A percentile compares a stretch with the other conserved stretches of the same genome.
phyloP scores from a whole-genome alignment of 2,888 invertebrate species.

The Cosmia trapezina region DNA sequence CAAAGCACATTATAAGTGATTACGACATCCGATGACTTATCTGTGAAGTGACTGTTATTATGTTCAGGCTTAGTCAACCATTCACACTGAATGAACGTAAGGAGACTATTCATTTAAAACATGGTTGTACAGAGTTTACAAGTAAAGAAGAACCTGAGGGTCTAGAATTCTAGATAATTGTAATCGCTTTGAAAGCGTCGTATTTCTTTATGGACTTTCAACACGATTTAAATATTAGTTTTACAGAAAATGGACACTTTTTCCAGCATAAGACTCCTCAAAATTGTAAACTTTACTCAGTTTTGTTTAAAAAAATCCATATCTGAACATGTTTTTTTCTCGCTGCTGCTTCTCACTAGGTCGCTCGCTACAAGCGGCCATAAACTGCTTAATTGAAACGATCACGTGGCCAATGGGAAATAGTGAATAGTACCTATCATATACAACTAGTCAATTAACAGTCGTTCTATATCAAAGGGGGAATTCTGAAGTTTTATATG shows the following conservation, averaged over 20 bases:
- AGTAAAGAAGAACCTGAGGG: not conserved
- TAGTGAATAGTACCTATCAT: conserved; percentile 63
- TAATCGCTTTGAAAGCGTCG: not conserved
- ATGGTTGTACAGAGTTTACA: not conserved
- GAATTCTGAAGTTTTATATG: conserved; percentile 4
- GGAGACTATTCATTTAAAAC: not conserved
- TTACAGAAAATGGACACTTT: not conserved
- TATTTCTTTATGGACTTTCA: not conserved
- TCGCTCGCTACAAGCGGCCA: conserved; percentile 25
- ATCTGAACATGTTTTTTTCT: not conserved
- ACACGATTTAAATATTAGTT: no score
- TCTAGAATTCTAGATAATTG: not conserved
- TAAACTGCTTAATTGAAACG: conserved; percentile 54
- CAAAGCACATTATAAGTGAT: conserved; percentile 39
- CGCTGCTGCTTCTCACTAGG: conserved; percentile 26
- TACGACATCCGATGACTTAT: conserved; percentile 58
- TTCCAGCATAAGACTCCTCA: no score
- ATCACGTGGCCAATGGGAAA: conserved; percentile 63
- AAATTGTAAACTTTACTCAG: no score
- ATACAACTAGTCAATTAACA: conserved; percentile 68
- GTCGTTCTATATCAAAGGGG: conserved; percentile 9
- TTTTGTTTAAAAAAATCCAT: no score
- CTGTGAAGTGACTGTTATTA: conserved; percentile 31
- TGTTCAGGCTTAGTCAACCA: conserved; percentile 17
- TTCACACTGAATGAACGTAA: not conserved